Conservation (phyloP, 2,888 invertebrate genomes). For the Tipula vernalis region DNA sequence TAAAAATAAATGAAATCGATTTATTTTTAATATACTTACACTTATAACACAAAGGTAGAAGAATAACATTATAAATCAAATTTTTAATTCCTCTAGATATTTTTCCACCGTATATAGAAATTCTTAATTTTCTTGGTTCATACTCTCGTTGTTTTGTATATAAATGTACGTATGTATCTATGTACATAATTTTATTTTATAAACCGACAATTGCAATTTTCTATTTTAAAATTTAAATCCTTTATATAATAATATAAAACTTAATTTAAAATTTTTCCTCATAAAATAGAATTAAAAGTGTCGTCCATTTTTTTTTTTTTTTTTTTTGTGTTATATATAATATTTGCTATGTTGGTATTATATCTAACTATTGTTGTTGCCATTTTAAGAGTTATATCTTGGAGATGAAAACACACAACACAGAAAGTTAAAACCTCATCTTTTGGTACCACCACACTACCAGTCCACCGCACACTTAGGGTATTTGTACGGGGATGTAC, state of each 20-base stretch:
- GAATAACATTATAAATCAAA: not conserved
- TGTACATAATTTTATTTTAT: not conserved
- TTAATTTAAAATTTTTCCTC: not conserved
- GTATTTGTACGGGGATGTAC: not conserved
- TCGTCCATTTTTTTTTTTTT: not conserved
- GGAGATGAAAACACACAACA: not conserved
- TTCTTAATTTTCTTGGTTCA: not conserved
- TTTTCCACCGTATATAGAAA: not conserved
- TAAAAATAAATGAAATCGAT: not conserved
- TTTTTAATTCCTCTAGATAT: not conserved
- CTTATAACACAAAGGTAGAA: not conserved
- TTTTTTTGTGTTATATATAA: not conserved
- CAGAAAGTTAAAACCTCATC: not conserved
- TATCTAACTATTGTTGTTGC: not conserved
- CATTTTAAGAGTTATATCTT: constrained; percentile 4
- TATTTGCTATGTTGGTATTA: not conserved
- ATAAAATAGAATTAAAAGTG: constrained; percentile 4
- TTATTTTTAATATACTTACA: not conserved
- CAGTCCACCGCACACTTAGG: not conserved
- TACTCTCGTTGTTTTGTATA: not conserved
- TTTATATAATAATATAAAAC: not conserved
- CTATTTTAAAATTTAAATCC: constrained; percentile 4
- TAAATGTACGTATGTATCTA: not conserved
- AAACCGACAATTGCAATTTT: constrained; percentile 4
- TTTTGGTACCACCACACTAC: not conserved